Evolutionary conservation across 2,888 invertebrate genomes (phyloP), one percentile per base, ranked within the genome.

Genomic region (Drosophila putrida): DNA sequence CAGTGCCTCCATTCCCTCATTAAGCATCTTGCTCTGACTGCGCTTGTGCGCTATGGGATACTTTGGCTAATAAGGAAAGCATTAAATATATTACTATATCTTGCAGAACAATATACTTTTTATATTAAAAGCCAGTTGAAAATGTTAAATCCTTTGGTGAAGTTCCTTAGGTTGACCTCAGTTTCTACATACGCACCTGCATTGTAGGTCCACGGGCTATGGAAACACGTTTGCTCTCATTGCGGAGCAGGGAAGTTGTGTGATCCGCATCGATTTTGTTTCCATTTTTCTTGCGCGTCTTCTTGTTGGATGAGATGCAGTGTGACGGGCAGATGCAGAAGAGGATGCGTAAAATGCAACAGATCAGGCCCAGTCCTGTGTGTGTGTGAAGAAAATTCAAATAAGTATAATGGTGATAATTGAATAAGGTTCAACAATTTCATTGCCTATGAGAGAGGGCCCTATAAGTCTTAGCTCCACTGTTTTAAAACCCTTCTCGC

Each of bases 401-500:
- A 5, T 49, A 10, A 44, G 15, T 60, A 25, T 38, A n/a, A 25
- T 28, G n/a, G 8, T 33, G 8, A 5, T 4, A 11, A n/a, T 4
- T 1, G 6, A 8, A 13, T 13, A 11, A 43, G 6, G 1, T 36
- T 25, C 15, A 49, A 53, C 46, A 54, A 38, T 44, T 20, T n/a
- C 70, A 74, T 85, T 83, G 91, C 94, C 93, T 91, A 96, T 95
- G 88, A 96, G 94, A 73, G 96, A 96, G 73, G 97, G 97, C 74
- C 97, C 97, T 93, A 97, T 96, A 90, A 97, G 94, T 86, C 97
- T 95, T 83, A 97, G 93, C 91, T 97, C 97, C 76, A 96, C 95
- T 78, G 97, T 97, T 93, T 95, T 96, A 95, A 96, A 97, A 93
- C 95, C 95, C 93, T 97, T 97, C 93, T 97, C 97, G 90, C 97